A percentile compares a stretch with the other conserved stretches of the same genome.
Conservation (phyloP, 30 jellyfish, hydroid and myxozoan genomes). For the Cassiopea xamachana region DNA sequence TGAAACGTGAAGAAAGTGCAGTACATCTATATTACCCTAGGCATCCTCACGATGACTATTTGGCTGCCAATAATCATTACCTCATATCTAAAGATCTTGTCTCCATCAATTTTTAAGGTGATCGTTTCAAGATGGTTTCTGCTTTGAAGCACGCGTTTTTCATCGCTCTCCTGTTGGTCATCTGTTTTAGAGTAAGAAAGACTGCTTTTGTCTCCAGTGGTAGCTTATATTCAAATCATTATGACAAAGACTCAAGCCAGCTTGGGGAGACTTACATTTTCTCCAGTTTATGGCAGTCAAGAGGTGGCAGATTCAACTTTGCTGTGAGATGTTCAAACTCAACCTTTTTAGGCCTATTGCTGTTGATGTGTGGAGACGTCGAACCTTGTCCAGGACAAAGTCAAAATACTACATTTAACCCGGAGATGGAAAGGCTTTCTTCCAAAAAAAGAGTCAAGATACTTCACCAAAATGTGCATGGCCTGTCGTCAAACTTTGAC, state of each 20-base stretch:
- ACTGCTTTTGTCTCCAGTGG: slow-evolving; percentile 57
- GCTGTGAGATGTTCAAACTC: slow-evolving; percentile 31
- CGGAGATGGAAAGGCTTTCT: slow-evolving; percentile 39
- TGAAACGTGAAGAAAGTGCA: too few relatives aligned
- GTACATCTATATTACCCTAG: too few relatives aligned
- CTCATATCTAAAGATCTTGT: too few relatives aligned
- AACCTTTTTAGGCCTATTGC: slow-evolving; percentile 46
- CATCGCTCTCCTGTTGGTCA: slow-evolving; percentile 59
- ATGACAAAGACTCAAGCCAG: slow-evolving; percentile 42
- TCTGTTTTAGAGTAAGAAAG: slow-evolving; percentile 54
- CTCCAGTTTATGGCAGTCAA: slow-evolving; percentile 54
- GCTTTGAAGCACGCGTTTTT: slow-evolving; percentile 51
- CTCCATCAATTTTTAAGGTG: too few relatives aligned
- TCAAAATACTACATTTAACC: slow-evolving; percentile 4
- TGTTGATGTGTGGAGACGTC: slow-evolving; percentile 56
- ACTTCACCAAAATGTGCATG: slow-evolving; percentile 58
- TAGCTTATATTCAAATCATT: slow-evolving; percentile 24
- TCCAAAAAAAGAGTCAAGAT: slow-evolving; percentile 37
- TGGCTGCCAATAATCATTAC: too few relatives aligned
- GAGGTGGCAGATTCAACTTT: slow-evolving; percentile 52
- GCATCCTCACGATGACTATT: too few relatives aligned
- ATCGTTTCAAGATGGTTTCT: neutral
- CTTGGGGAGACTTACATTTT: slow-evolving; percentile 28
- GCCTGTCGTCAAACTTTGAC: slow-evolving; percentile 45
- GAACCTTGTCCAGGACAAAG: slow-evolving; percentile 52